Evolutionary conservation across 2,888 invertebrate genomes (phyloP).

Genomic region (Hartigia nigra): DNA sequence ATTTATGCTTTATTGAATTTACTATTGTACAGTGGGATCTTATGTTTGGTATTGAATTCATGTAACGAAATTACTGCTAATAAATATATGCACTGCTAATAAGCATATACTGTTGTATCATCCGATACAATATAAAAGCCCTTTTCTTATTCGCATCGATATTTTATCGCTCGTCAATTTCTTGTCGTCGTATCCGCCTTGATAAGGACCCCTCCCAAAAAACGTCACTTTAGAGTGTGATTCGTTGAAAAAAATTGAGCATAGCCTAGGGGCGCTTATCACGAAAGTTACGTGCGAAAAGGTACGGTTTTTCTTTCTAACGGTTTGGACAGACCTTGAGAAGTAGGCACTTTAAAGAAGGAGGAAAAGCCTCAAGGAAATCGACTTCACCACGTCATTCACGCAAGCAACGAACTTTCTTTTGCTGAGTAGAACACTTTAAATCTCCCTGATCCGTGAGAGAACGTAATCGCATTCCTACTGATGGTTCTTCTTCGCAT

Average conservation of each 20-base stretch:
- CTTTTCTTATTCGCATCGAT: background rate
- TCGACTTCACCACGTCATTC: background rate
- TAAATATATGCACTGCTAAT: background rate
- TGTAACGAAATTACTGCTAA: background rate
- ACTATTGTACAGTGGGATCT: background rate
- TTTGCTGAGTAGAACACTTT: background rate
- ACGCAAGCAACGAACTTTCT: background rate
- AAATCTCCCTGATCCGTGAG: background rate
- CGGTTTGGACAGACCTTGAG: background rate
- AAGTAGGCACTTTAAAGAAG: background rate
- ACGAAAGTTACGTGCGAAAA: background rate
- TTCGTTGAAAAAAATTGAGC: background rate
- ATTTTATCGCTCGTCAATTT: background rate
- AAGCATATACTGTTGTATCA: background rate
- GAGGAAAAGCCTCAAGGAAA: slow-evolving; percentile 2
- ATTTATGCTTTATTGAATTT: background rate
- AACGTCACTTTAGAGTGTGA: background rate
- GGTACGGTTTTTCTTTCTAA: slow-evolving; percentile 3
- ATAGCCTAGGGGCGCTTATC: background rate
- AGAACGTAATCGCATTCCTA: background rate
- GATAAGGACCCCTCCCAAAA: background rate
- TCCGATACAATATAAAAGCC: background rate
- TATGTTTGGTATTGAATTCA: background rate
- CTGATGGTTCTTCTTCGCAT: background rate
- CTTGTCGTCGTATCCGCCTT: background rate